phyloP scores from a whole-genome alignment of 2,113 vertebrate genomes.

The Microtus richardsoni region DNA sequence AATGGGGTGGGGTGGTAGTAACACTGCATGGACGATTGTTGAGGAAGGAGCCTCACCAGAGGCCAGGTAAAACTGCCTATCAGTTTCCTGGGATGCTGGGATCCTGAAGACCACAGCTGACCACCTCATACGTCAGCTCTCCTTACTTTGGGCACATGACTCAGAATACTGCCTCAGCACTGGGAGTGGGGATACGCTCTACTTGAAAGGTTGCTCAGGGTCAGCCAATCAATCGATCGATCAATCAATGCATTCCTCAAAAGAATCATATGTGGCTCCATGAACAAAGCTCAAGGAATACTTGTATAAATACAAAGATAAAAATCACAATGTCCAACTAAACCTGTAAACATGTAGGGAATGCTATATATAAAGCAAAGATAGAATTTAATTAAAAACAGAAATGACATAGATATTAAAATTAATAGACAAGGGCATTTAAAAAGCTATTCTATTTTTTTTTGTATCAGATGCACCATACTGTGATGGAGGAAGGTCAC shows the following conservation, averaged over 20 bases:
- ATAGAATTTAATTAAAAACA: not conserved
- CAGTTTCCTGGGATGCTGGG: not conserved
- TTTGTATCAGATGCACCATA: too few relatives aligned
- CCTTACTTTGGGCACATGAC: not conserved
- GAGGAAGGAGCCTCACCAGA: not conserved
- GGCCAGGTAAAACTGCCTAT: not conserved
- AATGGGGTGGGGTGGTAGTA: accelerated
- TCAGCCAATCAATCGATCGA: not conserved
- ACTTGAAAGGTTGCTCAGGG: not conserved
- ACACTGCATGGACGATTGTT: accelerated
- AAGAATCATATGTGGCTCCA: not conserved
- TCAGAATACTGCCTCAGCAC: not conserved
- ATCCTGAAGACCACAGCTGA: not conserved
- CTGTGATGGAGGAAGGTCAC: too few relatives aligned
- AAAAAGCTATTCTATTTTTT: not conserved
- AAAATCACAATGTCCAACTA: not conserved
- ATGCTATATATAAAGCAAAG: not conserved
- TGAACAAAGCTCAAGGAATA: conserved; percentile 24
- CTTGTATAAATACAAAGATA: not conserved
- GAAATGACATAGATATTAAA: not conserved
- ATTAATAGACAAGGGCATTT: not conserved
- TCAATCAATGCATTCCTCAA: not conserved
- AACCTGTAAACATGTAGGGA: not conserved
- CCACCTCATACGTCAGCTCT: not conserved
- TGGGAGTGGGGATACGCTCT: not conserved